phyloP scores from a whole-genome alignment of 2,113 vertebrate species.

The Takifugu bimaculatus region DNA sequence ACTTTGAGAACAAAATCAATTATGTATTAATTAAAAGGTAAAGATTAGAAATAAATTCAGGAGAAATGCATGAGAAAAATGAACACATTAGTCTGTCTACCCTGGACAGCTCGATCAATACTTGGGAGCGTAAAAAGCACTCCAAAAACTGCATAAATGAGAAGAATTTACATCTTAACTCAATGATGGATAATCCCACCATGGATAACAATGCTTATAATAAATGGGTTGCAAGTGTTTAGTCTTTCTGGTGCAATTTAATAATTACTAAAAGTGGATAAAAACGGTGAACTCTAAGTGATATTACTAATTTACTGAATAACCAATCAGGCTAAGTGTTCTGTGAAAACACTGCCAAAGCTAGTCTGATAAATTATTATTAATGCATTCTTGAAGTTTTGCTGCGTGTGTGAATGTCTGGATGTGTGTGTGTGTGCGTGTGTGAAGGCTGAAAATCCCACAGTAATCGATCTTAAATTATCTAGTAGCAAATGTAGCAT shows the following conservation, averaged over 20 bases:
- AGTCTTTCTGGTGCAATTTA: slow-evolving; percentile 49
- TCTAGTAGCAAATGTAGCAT: too few relatives aligned
- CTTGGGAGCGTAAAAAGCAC: slow-evolving; percentile 32
- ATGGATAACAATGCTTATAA: slow-evolving; percentile 46
- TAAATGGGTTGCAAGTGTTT: slow-evolving; percentile 43
- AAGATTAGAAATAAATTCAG: slow-evolving; percentile 18
- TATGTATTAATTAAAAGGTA: slow-evolving; percentile 16
- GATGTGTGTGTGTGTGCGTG: neutral
- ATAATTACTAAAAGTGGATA: slow-evolving; percentile 62
- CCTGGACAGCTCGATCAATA: slow-evolving; percentile 49
- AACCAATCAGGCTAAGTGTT: slow-evolving; percentile 67
- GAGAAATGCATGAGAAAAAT: slow-evolving; percentile 16
- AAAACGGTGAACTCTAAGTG: slow-evolving; percentile 63
- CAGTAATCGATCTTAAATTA: too few relatives aligned
- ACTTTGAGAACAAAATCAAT: slow-evolving; percentile 6
- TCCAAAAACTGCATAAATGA: slow-evolving; percentile 40
- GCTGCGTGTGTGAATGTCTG: neutral
- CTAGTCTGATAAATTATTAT: slow-evolving; percentile 47
- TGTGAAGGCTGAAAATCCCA: neutral
- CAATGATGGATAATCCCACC: slow-evolving; percentile 57
- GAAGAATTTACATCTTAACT: slow-evolving; percentile 56
- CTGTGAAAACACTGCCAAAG: slow-evolving; percentile 38
- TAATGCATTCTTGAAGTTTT: slow-evolving; percentile 26
- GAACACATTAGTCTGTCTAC: slow-evolving; percentile 39
- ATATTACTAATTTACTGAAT: slow-evolving; percentile 65